Evolutionary conservation across 2,113 vertebrate species (phyloP).

Genomic region (Spea multiplicata): DNA sequence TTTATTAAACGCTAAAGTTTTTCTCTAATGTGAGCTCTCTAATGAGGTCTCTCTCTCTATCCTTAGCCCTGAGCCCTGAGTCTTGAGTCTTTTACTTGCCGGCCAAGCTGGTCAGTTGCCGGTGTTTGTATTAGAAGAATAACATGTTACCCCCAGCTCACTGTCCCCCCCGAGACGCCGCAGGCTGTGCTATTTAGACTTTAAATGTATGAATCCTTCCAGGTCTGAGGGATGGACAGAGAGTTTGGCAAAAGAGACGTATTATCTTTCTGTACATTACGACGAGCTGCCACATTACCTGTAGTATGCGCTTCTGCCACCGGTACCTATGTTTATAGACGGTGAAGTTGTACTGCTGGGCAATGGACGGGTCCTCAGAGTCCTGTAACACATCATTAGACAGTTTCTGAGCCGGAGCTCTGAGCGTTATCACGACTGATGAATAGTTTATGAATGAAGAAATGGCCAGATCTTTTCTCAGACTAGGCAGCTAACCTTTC

Average conservation of each 20-base stretch:
- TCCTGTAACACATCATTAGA: slow-evolving; percentile 52
- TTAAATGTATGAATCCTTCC: slow-evolving; percentile 12
- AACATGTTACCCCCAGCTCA: neutral
- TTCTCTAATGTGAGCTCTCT: no score
- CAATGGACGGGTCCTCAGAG: slow-evolving; percentile 54
- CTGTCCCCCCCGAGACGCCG: neutral
- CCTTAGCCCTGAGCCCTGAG: neutral
- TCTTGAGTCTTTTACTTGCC: neutral
- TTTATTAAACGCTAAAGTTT: no score
- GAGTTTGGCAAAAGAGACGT: neutral
- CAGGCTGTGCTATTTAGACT: slow-evolving; percentile 7
- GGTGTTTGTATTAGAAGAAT: neutral
- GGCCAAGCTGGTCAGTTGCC: neutral
- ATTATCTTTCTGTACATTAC: neutral
- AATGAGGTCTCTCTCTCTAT: neutral
- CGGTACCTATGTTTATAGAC: slow-evolving; percentile 73
- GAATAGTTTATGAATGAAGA: slow-evolving; percentile 35
- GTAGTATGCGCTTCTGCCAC: slow-evolving; percentile 75
- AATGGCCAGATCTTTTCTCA: neutral
- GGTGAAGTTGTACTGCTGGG: slow-evolving; percentile 69
- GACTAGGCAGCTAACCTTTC: neutral
- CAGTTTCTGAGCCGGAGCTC: neutral
- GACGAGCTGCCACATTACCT: slow-evolving; percentile 56
- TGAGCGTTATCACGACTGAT: neutral
- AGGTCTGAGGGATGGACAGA: neutral